Evolutionary conservation across 2,113 vertebrate genomes (phyloP).

Genomic region (Callorhinus ursinus): DNA sequence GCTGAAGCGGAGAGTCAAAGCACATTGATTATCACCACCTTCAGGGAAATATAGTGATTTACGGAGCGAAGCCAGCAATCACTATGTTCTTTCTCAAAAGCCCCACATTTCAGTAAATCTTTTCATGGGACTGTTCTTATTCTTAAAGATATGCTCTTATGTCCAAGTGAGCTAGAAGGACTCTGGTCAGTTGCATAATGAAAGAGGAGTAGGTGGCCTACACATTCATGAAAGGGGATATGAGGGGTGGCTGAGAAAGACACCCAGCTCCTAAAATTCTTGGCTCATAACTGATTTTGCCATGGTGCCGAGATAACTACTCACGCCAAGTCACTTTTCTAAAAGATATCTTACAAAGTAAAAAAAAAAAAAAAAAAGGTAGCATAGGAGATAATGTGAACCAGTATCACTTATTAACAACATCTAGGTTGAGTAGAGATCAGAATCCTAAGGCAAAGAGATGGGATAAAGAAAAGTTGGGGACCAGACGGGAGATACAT

Average conservation of each 20-base stretch:
- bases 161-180: constrained; percentile 41
- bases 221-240: not conserved
- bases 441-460: not conserved
- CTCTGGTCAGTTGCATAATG: not conserved
- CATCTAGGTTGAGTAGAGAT: not conserved
- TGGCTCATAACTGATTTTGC: not conserved
- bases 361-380: not conserved
- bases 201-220: not conserved
- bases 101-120: not conserved
- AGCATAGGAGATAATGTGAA: not conserved
- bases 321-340: not conserved
- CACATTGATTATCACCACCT: constrained; percentile 52
- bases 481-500: rapidly evolving
- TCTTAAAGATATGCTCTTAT: constrained; percentile 38
- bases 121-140: not conserved
- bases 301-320: not conserved
- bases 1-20: constrained; percentile 48
- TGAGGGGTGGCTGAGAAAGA: not conserved
- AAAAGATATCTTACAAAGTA: not conserved
- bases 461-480: not conserved
- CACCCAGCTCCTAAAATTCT: not conserved
- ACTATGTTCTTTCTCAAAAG: constrained; percentile 51
- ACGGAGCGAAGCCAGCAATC: constrained; percentile 10
- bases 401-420: not conserved
- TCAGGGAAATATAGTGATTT: constrained; percentile 58